A percentile compares a stretch with the other conserved stretches of the same genome.
Conservation (phyloP, 2,113 vertebrate species). For the Rhynchopsitta pachyrhyncha region DNA sequence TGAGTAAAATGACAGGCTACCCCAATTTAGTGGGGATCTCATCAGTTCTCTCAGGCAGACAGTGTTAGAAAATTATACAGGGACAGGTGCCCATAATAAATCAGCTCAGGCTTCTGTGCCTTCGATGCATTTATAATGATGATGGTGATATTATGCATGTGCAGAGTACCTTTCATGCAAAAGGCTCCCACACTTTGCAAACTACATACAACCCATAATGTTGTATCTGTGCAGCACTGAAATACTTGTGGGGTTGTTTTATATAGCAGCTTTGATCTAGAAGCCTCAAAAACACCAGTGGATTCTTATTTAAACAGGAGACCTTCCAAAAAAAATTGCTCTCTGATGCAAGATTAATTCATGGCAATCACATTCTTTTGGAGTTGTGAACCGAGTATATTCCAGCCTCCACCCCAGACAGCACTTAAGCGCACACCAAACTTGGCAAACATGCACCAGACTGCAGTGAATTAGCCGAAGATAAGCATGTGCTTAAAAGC, state of each 20-base stretch:
- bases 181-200: background rate
- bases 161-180: background rate
- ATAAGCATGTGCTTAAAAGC: background rate
- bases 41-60: slow-evolving; percentile 3
- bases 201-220: background rate
- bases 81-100: slow-evolving; percentile 27
- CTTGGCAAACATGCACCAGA: background rate
- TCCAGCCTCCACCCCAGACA: background rate
- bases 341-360: background rate
- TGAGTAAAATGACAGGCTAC: slow-evolving; percentile 11
- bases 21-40: background rate
- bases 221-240: background rate
- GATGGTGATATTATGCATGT: background rate
- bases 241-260: background rate
- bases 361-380: background rate
- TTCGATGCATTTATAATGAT: background rate
- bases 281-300: background rate
- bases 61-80: slow-evolving; percentile 15
- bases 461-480: background rate
- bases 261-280: background rate
- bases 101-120: background rate
- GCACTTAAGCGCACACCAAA: background rate
- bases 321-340: background rate
- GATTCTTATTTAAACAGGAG: background rate
- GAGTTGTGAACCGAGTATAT: background rate